These are phyloP conservation scores for Xiphophorus couchianus DNA, from an alignment of 2,113 vertebrate species.

Conservation along the genomic window DNA sequence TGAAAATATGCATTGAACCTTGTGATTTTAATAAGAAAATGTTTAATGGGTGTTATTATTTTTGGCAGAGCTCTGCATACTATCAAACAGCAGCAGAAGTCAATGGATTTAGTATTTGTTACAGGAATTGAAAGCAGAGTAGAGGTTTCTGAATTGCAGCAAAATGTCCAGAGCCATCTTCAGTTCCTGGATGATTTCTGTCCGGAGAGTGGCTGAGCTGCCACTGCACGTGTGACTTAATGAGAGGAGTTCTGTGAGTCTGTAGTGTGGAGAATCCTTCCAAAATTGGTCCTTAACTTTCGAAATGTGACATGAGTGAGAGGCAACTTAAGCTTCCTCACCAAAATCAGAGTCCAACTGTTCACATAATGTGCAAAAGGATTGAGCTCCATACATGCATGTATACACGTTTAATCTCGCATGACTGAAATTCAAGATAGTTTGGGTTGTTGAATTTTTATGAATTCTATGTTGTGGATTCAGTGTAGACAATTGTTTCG, in stretches of 20 bases:
- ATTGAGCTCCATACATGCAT: not conserved
- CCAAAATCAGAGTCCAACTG: conserved; percentile 36
- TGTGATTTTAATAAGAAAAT: too few relatives aligned
- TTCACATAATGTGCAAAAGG: conserved; percentile 21
- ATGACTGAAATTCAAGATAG: conserved; percentile 15
- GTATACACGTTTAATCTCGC: not conserved
- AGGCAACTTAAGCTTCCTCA: conserved; percentile 54
- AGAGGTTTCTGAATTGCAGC: conserved; percentile 49
- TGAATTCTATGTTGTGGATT: not conserved
- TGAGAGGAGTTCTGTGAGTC: conserved; percentile 63
- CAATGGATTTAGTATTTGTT: conserved; percentile 32
- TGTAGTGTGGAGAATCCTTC: conserved; percentile 68
- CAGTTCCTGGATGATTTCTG: conserved; percentile 59
- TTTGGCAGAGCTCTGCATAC: not conserved
- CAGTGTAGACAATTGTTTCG: conserved; percentile 34
- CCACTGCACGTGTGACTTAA: conserved; percentile 55
- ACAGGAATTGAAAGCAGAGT: conserved; percentile 48
- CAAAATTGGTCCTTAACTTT: conserved; percentile 73
- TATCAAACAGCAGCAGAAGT: not conserved
- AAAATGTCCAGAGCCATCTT: conserved; percentile 54
- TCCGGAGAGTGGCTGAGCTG: conserved; percentile 50
- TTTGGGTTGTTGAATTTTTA: conserved; percentile 1
- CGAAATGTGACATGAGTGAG: conserved; percentile 69
- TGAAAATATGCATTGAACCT: too few relatives aligned
- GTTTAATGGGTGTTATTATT: too few relatives aligned